Conservation (phyloP, 2,888 invertebrate genomes). For the Podotricha telesiphe region DNA sequence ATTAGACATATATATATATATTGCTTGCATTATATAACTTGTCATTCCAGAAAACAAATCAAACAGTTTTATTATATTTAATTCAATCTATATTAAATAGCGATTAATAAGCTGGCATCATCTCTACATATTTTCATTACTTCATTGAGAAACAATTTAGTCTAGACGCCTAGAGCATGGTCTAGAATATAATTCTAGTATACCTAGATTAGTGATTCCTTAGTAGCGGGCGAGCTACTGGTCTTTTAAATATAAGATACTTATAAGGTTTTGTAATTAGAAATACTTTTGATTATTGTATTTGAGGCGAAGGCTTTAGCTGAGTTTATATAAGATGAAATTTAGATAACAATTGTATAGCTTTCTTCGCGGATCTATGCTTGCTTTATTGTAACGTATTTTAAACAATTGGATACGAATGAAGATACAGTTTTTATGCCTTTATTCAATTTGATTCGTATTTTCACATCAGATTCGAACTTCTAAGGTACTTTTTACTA, state of each 20-base stretch:
- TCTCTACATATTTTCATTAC: slow-evolving; percentile 13
- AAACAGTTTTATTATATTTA: background rate
- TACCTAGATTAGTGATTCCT: slow-evolving; percentile 43
- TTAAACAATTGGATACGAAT: background rate
- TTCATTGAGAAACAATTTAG: slow-evolving; percentile 33
- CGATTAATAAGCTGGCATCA: slow-evolving; percentile 9
- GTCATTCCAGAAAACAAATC: background rate
- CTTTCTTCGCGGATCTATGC: slow-evolving; percentile 16
- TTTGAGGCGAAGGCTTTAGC: slow-evolving; percentile 12
- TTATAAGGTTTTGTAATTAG: slow-evolving; percentile 14
- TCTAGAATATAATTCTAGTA: slow-evolving; percentile 48
- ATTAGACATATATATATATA: no score
- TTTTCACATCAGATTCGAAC: background rate
- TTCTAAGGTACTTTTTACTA: no score
- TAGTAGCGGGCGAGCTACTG: slow-evolving; percentile 71
- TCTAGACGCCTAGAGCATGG: slow-evolving; percentile 40
- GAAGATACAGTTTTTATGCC: background rate
- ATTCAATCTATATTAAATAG: background rate
- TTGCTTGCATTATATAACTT: no score
- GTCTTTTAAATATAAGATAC: slow-evolving; percentile 38
- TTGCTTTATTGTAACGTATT: slow-evolving; percentile 19
- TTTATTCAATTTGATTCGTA: background rate
- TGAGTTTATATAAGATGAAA: background rate
- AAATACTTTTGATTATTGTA: slow-evolving; percentile 3
- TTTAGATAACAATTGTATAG: background rate